Base-by-base conservation (phyloP, 2,888 invertebrate species). In the Noctua fimbriata region DNA sequence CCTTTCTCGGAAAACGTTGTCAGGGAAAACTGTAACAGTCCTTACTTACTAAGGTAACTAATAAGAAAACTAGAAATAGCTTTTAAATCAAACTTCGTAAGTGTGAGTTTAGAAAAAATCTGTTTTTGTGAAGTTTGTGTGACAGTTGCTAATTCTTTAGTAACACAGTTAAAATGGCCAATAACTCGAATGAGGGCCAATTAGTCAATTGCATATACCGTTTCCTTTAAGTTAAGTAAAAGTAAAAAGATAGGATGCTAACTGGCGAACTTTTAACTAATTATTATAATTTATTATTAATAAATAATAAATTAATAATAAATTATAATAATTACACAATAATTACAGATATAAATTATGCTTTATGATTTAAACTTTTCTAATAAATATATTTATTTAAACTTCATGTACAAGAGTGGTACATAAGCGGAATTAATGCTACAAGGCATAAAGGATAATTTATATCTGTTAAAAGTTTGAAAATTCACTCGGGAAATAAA, bases 1-100 rank as follows among this genome's bases (percentile, higher is more conserved):
- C 14, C 5, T 65, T 78, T 69, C 52, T 60, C 16, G 28, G 63
- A 58, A 84, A 84, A 75, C 10, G 24, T 60, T 67, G 41, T n/a
- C 47, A 69, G 63, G 1, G 18, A 1, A n/a, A 81, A 69, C 24
- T 55, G 44, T 75, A 7, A 55, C 47, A 16, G 47, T 69, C 24
- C 16, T 52, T 24, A 65, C 63, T 12, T 24, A 65, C 63, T 36
- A 21, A 65, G 21, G 63, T 28, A 16, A 16, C 6, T 24, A 44
- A 41, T n/a, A 18, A 67, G 21, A 12, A 44, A 63, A n/a, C 24
- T 55, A 36, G 52, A 55, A 69, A 63, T 78, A 44, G n/a, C 18
- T 77, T 69, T 60, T 49, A 18, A 49, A 58, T 49, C 9, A 67
- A 67, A 65, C 12, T 28, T 52, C 18, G n/a, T 58, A 58, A 12